Base-by-base conservation (phyloP, 2,888 invertebrate species). In the Caenorhabditis wallacei region DNA sequence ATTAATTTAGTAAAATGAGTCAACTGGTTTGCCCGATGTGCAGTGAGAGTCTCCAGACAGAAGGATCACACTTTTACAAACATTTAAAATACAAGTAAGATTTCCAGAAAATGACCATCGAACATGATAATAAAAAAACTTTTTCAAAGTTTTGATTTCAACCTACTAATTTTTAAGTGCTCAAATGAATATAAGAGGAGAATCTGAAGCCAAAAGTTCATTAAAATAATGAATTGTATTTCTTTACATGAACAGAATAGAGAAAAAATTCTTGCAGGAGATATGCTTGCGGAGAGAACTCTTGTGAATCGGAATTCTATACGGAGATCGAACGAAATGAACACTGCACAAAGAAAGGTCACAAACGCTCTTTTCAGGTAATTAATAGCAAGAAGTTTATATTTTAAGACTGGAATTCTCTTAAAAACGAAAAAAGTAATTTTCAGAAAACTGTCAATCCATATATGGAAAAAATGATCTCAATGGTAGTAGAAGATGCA, bases 31-130 rank as follows among this genome's bases (percentile, higher is more conserved):
- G 80, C 35, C 74, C 81, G 22, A 10, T 75, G 30, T 81, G 75
- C 64, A 56, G 69, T 4, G 75, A 63, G 20, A 18, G 1, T 2
- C 51, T 76, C 2, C 24, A 66, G 11, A 46, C 51, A 5, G 56
- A 66, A 24, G 66, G 66, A 10, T 4, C 40, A 16, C 75, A 76
- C 46, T 66, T 82, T 13, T 56, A 22, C 24, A 76, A 53, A 26
- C 81, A 82, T 54, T 82, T 82, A 30, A 76, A 76, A n/a, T 76
- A 82, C 43, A 76, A 76, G 76, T 71, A 16, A 57, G 66, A 18
- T 18, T 48, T 48, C n/a, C n/a, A n/a, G n/a, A n/a, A n/a, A n/a
- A n/a, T n/a, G n/a, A n/a, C n/a, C n/a, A n/a, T n/a, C n/a, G n/a
- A n/a, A n/a, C n/a, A n/a, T n/a, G n/a, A n/a, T n/a, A n/a, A n/a